Percentiles rank a stretch among this genome's conserved stretches.
Conservation (phyloP, 2,888 invertebrate genomes). For the Metellina segmentata region DNA sequence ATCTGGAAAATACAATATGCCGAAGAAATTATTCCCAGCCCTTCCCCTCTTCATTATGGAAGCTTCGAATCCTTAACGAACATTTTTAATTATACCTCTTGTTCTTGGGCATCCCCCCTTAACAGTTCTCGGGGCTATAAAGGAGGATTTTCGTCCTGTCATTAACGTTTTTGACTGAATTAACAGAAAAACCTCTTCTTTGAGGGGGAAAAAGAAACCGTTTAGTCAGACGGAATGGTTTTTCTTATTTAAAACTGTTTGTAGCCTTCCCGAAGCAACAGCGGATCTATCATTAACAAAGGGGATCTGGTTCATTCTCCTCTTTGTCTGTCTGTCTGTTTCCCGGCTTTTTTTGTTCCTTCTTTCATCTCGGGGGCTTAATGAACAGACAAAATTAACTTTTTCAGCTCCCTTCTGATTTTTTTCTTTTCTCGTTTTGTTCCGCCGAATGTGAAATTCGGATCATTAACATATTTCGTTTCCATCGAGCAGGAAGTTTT, state of each 20-base stretch:
- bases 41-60: constrained; percentile 34
- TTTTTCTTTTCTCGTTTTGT: constrained; percentile 32
- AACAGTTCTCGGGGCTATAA: constrained; percentile 54
- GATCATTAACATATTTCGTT: constrained; percentile 74
- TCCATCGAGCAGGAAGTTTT: constrained; percentile 27
- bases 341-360: constrained; percentile 17
- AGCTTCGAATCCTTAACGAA: constrained; percentile 43
- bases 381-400: constrained; percentile 74
- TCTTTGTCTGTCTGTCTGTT: constrained; percentile 29
- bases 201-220: constrained; percentile 47
- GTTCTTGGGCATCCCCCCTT: constrained; percentile 32
- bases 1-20: constrained; percentile 56
- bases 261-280: constrained; percentile 49
- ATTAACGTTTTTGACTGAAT: constrained; percentile 75
- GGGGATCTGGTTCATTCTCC: constrained; percentile 32
- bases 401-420: constrained; percentile 19
- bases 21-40: constrained; percentile 44
- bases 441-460: constrained; percentile 64
- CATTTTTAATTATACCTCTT: constrained; percentile 63
- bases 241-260: constrained; percentile 68
- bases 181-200: constrained; percentile 66
- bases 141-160: constrained; percentile 37
- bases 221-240: constrained; percentile 67
- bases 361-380: constrained; percentile 23
- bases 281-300: constrained; percentile 72